Conservation (phyloP, 2,113 vertebrate genomes). For the Takifugu flavidus region DNA sequence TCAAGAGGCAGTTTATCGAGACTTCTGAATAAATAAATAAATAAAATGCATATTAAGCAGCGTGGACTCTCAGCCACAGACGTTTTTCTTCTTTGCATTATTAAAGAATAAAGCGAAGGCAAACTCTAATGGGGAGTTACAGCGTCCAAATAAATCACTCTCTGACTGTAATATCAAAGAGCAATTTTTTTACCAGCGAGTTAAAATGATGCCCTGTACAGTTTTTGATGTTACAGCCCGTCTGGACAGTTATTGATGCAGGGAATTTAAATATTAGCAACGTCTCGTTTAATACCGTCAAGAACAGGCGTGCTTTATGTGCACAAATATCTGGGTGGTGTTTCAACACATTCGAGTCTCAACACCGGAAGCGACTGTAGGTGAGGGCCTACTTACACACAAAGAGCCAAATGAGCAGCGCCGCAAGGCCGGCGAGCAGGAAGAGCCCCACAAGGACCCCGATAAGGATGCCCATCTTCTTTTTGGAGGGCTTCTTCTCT, state of each 20-base stretch:
- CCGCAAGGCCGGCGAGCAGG: conserved; percentile 53
- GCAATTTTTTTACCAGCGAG: conserved; percentile 37
- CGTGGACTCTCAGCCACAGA: conserved; percentile 28
- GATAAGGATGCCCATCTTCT: conserved; percentile 43
- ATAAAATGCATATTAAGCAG: conserved; percentile 37
- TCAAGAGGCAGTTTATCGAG: conserved; percentile 49
- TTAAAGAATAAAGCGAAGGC: conserved; percentile 42
- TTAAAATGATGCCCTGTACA: conserved; percentile 36
- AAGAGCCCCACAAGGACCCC: conserved; percentile 57
- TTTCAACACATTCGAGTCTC: neutral
- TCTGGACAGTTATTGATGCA: conserved; percentile 14
- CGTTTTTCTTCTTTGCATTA: conserved; percentile 45
- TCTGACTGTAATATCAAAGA: conserved; percentile 42
- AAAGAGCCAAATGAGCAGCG: conserved; percentile 73
- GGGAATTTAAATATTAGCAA: conserved; percentile 23
- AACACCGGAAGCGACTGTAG: neutral
- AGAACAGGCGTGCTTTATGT: conserved; percentile 9
- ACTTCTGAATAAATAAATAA: conserved; percentile 44
- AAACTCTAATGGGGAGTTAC: conserved; percentile 58
- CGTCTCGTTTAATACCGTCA: conserved; percentile 22
- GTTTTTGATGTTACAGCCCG: conserved; percentile 24
- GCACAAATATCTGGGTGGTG: conserved; percentile 4
- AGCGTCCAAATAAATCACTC: conserved; percentile 50
- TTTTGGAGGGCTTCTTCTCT: conserved; percentile 44
- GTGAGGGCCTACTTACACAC: conserved; percentile 53